Evolutionary conservation across 2,888 invertebrate genomes (phyloP).

Genomic region (Punctoribates punctum): DNA sequence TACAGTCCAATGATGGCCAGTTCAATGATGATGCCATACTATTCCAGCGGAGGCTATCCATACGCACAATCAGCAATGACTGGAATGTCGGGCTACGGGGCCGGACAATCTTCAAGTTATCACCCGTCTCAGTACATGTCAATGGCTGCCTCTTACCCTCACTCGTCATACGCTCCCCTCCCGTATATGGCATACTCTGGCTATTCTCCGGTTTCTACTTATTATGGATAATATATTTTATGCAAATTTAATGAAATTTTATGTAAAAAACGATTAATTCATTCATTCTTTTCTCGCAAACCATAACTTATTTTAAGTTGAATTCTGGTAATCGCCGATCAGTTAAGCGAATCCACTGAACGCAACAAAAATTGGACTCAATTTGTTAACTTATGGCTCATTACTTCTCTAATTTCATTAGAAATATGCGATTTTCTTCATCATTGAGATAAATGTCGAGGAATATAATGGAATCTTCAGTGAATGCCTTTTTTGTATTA

Average conservation of each 20-base stretch:
- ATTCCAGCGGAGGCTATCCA: neutral
- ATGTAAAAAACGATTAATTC: neutral
- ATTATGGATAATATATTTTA: slow-evolving; percentile 12
- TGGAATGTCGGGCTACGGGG: neutral
- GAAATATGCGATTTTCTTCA: neutral
- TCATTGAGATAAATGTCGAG: neutral
- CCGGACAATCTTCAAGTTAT: neutral
- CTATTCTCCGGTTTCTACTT: neutral
- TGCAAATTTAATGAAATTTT: neutral
- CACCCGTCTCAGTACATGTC: neutral
- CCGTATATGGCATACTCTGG: slow-evolving; percentile 7
- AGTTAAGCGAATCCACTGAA: slow-evolving; percentile 6
- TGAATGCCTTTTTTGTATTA: neutral
- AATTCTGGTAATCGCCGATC: neutral
- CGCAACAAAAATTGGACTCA: neutral
- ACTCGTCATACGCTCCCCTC: neutral
- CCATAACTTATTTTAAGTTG: neutral
- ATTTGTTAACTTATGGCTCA: neutral
- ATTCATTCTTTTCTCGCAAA: neutral
- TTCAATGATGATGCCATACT: slow-evolving; percentile 6
- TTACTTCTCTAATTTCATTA: neutral
- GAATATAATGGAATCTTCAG: neutral
- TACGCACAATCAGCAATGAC: neutral
- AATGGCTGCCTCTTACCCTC: slow-evolving; percentile 6
- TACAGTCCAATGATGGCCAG: neutral